Conservation (phyloP, 2,888 invertebrate genomes). For the Caenorhabditis drosophilae region DNA sequence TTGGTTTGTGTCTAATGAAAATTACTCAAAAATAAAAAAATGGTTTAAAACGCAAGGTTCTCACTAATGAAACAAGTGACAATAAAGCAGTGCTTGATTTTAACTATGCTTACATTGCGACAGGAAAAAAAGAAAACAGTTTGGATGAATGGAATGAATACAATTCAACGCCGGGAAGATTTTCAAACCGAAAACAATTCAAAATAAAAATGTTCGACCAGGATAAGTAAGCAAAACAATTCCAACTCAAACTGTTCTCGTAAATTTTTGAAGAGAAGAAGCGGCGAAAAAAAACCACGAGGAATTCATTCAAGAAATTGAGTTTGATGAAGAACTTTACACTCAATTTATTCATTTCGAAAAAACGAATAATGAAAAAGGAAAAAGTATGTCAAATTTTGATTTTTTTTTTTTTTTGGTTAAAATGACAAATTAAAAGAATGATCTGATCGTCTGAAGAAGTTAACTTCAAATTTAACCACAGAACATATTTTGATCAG, state of each 20-base stretch:
- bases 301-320: not conserved
- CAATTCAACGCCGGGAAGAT: slow-evolving; percentile 14
- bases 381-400: not conserved
- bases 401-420: not conserved
- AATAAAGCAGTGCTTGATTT: slow-evolving; percentile 5
- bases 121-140: not conserved
- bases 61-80: not conserved
- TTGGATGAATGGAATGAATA: slow-evolving; percentile 14
- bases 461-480: too few species aligned
- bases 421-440: not conserved
- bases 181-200: slow-evolving; percentile 9
- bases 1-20: slow-evolving; percentile 2
- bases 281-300: not conserved
- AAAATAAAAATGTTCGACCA: slow-evolving; percentile 1
- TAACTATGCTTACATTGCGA: not conserved
- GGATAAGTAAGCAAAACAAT: not conserved
- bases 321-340: not conserved
- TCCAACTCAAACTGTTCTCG: too few species aligned
- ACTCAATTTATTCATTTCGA: not conserved
- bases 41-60: not conserved
- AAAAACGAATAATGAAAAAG: not conserved
- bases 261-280: slow-evolving; percentile 8
- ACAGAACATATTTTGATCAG: too few species aligned
- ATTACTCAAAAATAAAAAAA: too few species aligned
- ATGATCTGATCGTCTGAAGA: not conserved